Evolutionary conservation across 1,140 invertebrate genomes (phyloP), one percentile per base, ranked within the genome.

Genomic region (Drosophila seguyi): DNA sequence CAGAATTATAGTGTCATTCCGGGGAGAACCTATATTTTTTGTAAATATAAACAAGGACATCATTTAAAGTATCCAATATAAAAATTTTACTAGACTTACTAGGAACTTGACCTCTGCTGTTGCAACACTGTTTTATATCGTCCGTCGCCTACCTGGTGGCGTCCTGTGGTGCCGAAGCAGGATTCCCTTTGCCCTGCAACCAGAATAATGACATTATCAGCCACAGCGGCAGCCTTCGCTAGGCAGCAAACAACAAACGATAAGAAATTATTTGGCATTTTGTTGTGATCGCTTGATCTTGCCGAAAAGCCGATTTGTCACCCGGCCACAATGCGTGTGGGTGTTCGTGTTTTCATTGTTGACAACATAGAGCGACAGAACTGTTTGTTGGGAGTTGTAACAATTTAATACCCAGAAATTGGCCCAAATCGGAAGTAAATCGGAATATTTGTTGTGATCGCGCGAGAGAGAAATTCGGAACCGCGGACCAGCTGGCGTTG

Each of bases 151-250:
- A 58, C 75, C 62, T 74, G 45, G 65, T 79, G 75, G 75, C 84
- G 76, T 83, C 83, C 82, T 80, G 83, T 39, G 60, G 66, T 84
- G 81, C 31, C 42, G 50, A 66, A 58, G 22, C 59, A 39, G 47
- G 59, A 60, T 57, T 45, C 53, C 77, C 62, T 47, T 73, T 57
- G 44, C 6, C 47, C 25, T 38, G 34, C 25, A 31, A 18, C 52
- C 66, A 72, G 66, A 79, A 66, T 83, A 87, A 87, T 88, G 76
- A 83, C 83, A 87, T 88, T 87, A 87, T 87, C 83, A 75, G 83
- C 83, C 83, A 62, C 84, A 88, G 79, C 29, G 59, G 34, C 27
- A 14, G n/a, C 29, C 48, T 31, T 45, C 18, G 16, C 42, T 53
- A 13, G 25, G 47, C 48, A 61, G 20, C 50, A 57, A 86, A 86